Conservation (phyloP, 2,113 vertebrate genomes). For the Todiramphus saurophagus region DNA sequence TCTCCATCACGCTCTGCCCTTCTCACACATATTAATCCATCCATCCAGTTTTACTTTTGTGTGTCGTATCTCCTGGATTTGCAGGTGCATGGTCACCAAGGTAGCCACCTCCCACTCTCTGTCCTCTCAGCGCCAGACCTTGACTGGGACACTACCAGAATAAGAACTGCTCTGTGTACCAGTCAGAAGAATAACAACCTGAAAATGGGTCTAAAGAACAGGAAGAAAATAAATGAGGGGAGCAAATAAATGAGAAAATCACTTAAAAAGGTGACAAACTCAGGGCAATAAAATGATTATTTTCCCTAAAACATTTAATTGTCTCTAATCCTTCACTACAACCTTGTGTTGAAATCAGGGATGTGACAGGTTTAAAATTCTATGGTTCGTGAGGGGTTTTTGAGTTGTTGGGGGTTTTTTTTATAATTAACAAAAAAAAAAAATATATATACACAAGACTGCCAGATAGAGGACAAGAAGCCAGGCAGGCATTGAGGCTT, state of each 20-base stretch:
- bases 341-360: neutral
- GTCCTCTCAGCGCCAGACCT: neutral
- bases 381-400: neutral
- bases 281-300: neutral
- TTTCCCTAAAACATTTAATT: neutral
- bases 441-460: fast-evolving
- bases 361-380: neutral
- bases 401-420: neutral
- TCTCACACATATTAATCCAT: neutral
- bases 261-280: neutral
- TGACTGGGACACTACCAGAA: neutral
- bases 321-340: neutral
- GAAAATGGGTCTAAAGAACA: neutral
- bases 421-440: neutral
- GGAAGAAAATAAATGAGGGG: neutral
- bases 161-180: neutral
- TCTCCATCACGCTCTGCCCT: neutral
- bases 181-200: neutral
- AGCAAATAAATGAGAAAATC: neutral
- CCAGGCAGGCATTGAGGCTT: neutral
- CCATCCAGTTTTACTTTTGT: neutral
- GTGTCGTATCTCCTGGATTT: neutral
- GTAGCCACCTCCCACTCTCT: too few relatives aligned
- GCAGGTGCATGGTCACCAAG: neutral
- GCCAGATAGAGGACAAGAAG: neutral